phyloP scores from a whole-genome alignment of 2,888 invertebrate species.

The Campoplex nolae region DNA sequence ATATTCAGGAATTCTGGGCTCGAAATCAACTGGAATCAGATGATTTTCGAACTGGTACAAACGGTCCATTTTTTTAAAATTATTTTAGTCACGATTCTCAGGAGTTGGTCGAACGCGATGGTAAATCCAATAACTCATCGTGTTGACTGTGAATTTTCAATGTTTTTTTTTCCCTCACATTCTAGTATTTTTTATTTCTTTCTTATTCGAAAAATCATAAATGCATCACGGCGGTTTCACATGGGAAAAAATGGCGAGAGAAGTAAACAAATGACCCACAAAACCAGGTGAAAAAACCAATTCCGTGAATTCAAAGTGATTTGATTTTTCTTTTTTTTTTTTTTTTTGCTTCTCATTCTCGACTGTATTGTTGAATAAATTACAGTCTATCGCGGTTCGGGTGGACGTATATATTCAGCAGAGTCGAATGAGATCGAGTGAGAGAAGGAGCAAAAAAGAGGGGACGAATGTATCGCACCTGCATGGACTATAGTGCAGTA shows the following conservation, averaged over 20 bases:
- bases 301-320: slow-evolving; percentile 1
- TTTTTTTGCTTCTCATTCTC: neutral
- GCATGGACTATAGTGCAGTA: slow-evolving; percentile 47
- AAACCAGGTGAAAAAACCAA: neutral
- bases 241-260: neutral
- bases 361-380: slow-evolving; percentile 56
- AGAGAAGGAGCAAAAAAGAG: slow-evolving; percentile 34
- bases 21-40: neutral
- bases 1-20: neutral
- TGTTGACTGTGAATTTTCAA: too few relatives aligned
- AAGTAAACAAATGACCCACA: neutral
- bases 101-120: too few relatives aligned
- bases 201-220: too few relatives aligned
- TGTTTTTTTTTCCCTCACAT: too few relatives aligned
- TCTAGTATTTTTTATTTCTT: too few relatives aligned
- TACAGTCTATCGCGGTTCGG: slow-evolving; percentile 60
- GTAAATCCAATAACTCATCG: too few relatives aligned
- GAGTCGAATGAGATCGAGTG: slow-evolving; percentile 2
- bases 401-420: slow-evolving; percentile 44
- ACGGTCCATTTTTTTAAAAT: neutral
- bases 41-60: neutral
- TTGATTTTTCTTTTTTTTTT: neutral
- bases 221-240: too few relatives aligned
- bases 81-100: too few relatives aligned
- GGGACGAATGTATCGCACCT: slow-evolving; percentile 62